Conservation (phyloP, 2,113 vertebrate genomes). For the Gymnorhina tibicen region DNA sequence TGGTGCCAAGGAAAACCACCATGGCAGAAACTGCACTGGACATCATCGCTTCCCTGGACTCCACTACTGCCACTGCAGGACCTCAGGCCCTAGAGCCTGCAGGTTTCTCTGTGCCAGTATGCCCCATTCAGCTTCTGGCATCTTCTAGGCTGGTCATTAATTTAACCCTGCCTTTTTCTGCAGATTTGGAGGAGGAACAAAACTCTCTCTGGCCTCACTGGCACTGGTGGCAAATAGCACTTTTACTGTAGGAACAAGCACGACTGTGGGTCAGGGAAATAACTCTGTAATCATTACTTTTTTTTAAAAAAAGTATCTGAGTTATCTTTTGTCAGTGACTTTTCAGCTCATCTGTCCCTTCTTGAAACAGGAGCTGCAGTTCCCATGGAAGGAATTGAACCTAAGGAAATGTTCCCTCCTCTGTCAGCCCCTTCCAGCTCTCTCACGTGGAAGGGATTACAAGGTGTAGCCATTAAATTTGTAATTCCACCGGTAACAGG, state of each 20-base stretch:
- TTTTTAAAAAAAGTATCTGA: background rate
- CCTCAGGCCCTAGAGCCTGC: background rate
- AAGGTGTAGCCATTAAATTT: background rate
- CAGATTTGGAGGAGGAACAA: background rate
- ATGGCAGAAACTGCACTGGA: background rate
- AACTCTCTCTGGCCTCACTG: background rate
- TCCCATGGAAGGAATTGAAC: background rate
- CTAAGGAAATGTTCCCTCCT: background rate
- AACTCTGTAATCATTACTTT: background rate
- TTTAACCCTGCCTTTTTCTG: background rate
- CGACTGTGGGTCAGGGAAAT: background rate
- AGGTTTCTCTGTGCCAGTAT: background rate
- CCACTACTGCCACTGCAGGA: background rate
- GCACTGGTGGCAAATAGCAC: background rate
- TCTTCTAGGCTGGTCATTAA: background rate
- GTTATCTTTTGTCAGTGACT: background rate
- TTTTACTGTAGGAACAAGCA: background rate
- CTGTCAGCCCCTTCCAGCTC: background rate
- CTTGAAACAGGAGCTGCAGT: background rate
- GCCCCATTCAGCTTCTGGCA: background rate
- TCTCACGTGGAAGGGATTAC: background rate
- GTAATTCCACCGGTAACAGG: background rate
- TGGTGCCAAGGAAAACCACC: background rate
- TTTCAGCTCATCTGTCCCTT: background rate
- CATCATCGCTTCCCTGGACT: fast-evolving